Evolutionary conservation across 2,888 invertebrate species (phyloP), one percentile per base, ranked within the genome.

Genomic region (Alviniconcha strummeri): DNA sequence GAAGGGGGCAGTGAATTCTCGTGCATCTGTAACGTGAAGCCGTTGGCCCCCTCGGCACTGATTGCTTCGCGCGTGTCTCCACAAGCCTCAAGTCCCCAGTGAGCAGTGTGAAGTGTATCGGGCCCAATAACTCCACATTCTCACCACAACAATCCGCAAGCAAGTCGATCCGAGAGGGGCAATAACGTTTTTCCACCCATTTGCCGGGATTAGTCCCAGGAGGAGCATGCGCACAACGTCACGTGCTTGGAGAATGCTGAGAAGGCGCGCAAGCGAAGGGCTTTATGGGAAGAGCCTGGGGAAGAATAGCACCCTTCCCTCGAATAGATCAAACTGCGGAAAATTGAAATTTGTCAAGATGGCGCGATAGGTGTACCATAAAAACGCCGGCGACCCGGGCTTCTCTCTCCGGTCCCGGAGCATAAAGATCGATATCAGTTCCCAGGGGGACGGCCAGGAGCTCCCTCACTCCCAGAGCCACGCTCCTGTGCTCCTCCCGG

Each of bases 261-360:
- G 82, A 77, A 82, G 75, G 77, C 54, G 64, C 82, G 76, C 82
- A 55, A 67, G 82, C 67, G 67, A 54, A 52, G 77, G 76, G 64
- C 76, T 82, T 82, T 82, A 77, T 36, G 76, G 76, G 77, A 56
- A 64, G 64, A 13, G 56, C 15, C 36, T 19, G 64, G 36, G 67
- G 82, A 82, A 77, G 77, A 82, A 76, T 82, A 77, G 77, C 76
- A 71, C 76, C 82, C 76, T 75, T 52, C 82, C 60, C 82, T 82
- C 77, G 57, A 77, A 82, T 82, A 82, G 75, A 82, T 82, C 82
- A 82, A 82, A 76, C 77, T 54, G 82, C 82, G 82, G 82, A 82
- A 82, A 82, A 82, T 82, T 82, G 82, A 82, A 82, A 82, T 82
- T 82, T 82, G 82, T 82, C 82, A 82, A 82, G 82, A 82, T 82